Percentiles rank a stretch among this genome's conserved stretches.
Conservation (phyloP, 2,797 vertebrate species). For the Gymnothorax javanicus region DNA sequence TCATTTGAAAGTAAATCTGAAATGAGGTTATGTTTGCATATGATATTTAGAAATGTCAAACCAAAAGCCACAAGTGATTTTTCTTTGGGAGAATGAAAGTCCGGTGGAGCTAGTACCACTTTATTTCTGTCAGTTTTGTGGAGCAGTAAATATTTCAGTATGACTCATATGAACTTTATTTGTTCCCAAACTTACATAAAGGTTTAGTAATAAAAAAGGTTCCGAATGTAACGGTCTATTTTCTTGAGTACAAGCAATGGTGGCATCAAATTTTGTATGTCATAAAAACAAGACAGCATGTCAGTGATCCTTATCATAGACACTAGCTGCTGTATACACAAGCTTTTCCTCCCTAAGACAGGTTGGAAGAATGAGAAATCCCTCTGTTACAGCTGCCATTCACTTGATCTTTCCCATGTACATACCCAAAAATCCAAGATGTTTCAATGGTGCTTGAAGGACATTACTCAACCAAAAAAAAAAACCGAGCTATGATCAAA, state of each 20-base stretch:
- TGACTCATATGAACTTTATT: constrained; percentile 9
- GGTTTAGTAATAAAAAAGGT: not conserved
- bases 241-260: not conserved
- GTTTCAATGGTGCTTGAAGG: not conserved
- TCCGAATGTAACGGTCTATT: not conserved
- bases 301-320: not conserved
- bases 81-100: not conserved
- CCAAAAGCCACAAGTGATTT: not conserved
- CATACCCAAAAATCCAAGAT: not conserved
- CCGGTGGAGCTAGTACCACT: not conserved
- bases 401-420: not conserved
- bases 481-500: not conserved
- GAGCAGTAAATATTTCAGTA: not conserved
- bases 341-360: not conserved
- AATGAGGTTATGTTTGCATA: constrained; percentile 13
- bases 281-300: not conserved
- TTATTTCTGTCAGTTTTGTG: not conserved
- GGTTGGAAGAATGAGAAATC: not conserved
- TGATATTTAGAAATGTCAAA: constrained; percentile 23
- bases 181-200: constrained; percentile 1
- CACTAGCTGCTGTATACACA: not conserved
- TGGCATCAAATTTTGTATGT: not conserved
- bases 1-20: constrained; percentile 7
- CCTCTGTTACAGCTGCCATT: not conserved
- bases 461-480: not conserved